Conservation (phyloP, 2,113 vertebrate genomes). For the zebrafish (Danio rerio) region DNA sequence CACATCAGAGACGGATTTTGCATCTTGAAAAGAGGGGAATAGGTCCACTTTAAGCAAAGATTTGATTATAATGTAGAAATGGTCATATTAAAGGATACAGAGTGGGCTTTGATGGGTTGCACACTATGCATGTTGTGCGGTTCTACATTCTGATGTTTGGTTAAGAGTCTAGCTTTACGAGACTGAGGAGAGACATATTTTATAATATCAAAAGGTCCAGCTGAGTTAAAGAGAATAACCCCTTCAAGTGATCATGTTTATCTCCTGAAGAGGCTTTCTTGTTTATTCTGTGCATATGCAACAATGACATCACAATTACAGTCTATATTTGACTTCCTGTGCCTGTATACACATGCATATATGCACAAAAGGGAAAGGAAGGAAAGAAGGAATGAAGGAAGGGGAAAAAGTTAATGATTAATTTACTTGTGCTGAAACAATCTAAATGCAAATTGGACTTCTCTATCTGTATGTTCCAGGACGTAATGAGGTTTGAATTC, state of each 20-base stretch:
- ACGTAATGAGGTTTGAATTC: conserved; percentile 79
- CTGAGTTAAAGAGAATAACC: not conserved
- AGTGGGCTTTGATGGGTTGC: no score
- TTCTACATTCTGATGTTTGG: not conserved
- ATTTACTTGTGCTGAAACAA: conserved; percentile 82
- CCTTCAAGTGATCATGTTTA: not conserved
- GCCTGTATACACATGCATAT: conserved; percentile 46
- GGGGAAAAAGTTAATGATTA: conserved; percentile 71
- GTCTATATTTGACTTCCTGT: not conserved
- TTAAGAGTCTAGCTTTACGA: not conserved
- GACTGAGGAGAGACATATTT: not conserved
- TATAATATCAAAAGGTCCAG: not conserved
- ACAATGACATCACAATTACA: not conserved
- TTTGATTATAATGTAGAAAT: no score
- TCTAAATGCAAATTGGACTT: conserved; percentile 83
- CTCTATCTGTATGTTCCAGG: conserved; percentile 79
- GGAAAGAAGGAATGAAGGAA: not conserved
- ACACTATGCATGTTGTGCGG: no score
- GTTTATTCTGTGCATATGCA: not conserved
- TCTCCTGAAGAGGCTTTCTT: not conserved
- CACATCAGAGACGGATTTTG: no score
- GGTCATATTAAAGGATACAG: no score
- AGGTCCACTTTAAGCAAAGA: no score
- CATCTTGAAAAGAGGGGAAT: no score
- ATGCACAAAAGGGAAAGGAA: not conserved